Conservation (phyloP, 2,888 invertebrate genomes). For the Iselma pallidipennis region DNA sequence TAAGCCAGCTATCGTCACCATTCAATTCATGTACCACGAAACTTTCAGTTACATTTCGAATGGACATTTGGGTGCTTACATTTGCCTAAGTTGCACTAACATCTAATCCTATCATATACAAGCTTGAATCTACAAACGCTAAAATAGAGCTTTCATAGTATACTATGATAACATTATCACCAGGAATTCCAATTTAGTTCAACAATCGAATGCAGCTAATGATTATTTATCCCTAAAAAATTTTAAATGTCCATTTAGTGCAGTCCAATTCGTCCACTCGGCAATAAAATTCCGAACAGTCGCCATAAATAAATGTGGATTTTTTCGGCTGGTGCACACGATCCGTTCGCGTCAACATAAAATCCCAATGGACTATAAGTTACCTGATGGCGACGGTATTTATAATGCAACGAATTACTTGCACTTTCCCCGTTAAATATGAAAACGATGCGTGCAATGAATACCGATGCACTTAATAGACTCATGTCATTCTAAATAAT, state of each 20-base stretch:
- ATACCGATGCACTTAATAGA: constrained; percentile 51
- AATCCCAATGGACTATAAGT: constrained; percentile 25
- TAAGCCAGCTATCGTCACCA: not conserved
- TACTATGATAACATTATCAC: no score
- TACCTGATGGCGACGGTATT: constrained; percentile 35
- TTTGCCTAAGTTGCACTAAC: no score
- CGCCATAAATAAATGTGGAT: not conserved
- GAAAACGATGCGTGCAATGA: constrained; percentile 46
- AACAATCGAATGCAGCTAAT: no score
- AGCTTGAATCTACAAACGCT: no score
- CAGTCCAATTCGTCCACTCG: no score
- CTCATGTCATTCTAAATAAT: constrained; percentile 48
- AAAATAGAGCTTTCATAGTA: no score
- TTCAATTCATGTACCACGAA: no score
- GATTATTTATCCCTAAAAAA: no score
- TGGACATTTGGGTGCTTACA: no score
- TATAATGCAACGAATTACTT: constrained; percentile 48
- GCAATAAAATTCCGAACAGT: not conserved
- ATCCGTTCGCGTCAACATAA: constrained; percentile 21
- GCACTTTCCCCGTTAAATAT: constrained; percentile 48
- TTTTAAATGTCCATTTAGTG: no score
- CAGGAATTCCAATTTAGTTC: no score
- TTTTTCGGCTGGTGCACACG: not conserved
- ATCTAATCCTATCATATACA: no score
- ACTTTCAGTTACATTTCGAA: not conserved